phyloP scores from a whole-genome alignment of 2,888 invertebrate genomes.

The Callyntrura sp. region DNA sequence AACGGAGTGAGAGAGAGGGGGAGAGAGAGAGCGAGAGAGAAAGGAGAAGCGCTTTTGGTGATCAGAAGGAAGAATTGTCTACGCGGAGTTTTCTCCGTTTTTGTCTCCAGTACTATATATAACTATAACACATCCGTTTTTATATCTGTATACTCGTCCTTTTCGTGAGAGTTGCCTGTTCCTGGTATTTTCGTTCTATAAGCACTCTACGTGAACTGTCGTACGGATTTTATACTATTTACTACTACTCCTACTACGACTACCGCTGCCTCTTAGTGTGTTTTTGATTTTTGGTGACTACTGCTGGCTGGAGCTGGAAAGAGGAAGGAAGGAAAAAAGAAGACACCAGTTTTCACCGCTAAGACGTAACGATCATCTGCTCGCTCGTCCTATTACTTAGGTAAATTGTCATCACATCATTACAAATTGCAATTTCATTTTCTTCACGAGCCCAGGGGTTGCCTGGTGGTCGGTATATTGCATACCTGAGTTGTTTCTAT shows the following conservation, averaged over 20 bases:
- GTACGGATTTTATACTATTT: slow-evolving; percentile 54
- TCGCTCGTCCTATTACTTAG: slow-evolving; percentile 32
- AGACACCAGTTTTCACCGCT: slow-evolving; percentile 73
- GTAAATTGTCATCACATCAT: slow-evolving; percentile 59
- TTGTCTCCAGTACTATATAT: slow-evolving; percentile 59
- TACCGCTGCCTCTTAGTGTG: slow-evolving; percentile 23
- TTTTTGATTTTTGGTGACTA: slow-evolving; percentile 69
- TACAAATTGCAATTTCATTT: slow-evolving; percentile 54
- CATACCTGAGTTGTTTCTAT: not conserved
- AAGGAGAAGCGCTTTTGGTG: slow-evolving; percentile 57
- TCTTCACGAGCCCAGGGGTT: not conserved
- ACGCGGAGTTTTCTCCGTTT: slow-evolving; percentile 68
- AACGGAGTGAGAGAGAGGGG: slow-evolving; percentile 30
- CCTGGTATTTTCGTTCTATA: slow-evolving; percentile 36
- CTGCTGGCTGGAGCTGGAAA: slow-evolving; percentile 58
- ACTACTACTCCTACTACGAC: slow-evolving; percentile 12
- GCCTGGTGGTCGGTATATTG: slow-evolving; percentile 5
- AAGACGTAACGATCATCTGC: slow-evolving; percentile 59
- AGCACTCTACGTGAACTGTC: slow-evolving; percentile 49
- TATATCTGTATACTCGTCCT: slow-evolving; percentile 52
- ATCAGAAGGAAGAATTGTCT: slow-evolving; percentile 61
- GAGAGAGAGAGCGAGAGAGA: slow-evolving; percentile 50
- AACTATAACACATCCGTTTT: slow-evolving; percentile 16
- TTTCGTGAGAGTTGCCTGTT: slow-evolving; percentile 54
- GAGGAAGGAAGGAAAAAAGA: slow-evolving; percentile 49